Base-by-base conservation (phyloP, 2,888 invertebrate genomes). In the Diplazon laetatorius region DNA sequence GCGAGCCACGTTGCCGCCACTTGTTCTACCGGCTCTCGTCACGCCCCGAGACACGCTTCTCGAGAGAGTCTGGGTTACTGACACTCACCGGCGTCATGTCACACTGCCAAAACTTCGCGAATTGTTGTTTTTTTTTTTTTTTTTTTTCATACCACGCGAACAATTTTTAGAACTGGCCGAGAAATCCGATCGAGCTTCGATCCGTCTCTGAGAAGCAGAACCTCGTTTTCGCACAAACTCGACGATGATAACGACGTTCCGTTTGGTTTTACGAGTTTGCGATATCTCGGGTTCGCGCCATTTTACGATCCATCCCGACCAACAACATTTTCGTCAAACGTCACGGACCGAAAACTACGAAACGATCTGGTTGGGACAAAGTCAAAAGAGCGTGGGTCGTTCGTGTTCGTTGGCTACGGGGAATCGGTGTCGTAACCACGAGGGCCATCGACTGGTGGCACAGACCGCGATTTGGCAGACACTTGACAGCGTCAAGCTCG, bases 91-190 rank as follows among this genome's bases (percentile, higher is more conserved):
- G 6, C 55, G 50, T n/a, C 76, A 30, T 76, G 76, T 70, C 76
- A 76, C 55, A 48, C 50, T 70, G 76, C 76, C 76, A 76, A 76
- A 62, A 50, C 63, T 55, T 9, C 52, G 42, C 30, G 14, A 68
- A 52, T 48, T 50, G 62, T 74, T 74, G 50, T 30, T 30, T 30
- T 30, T 6, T 30, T 30, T 50, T 71, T 74, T 74, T 60, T 30
- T 30, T 30, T 30, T 6, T 30, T 30, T 30, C 30, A 30, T n/a
- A n/a, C n/a, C n/a, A n/a, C n/a, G n/a, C 52, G 37, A 59, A 70
- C 39, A 70, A 76, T 76, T 76, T 76, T 76, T 76, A 76, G 76
- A 76, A 62, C 57, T 63, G 63, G 63, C 76, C 52, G 57, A 30
- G 50, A 57, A 18, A 39, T n/a, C 22, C 39, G 9, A 10, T 22